phyloP scores from a whole-genome alignment of 2,888 invertebrate genomes.

The Ferdinandea cuprea region DNA sequence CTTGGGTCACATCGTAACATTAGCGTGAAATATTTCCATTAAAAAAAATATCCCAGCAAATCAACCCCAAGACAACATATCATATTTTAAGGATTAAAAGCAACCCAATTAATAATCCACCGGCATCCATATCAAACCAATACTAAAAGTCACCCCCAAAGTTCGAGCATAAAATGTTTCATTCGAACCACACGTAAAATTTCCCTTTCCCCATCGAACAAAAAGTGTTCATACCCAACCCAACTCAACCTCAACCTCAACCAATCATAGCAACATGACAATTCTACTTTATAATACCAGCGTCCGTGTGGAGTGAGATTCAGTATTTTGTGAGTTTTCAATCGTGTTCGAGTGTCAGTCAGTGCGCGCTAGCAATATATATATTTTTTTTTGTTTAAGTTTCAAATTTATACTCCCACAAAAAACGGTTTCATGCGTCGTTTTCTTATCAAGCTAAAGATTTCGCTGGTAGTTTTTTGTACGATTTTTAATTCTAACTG shows the following conservation, averaged over 20 bases:
- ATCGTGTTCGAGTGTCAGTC: conserved; percentile 31
- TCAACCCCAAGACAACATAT: neutral
- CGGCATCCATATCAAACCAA: neutral
- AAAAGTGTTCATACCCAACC: conserved; percentile 7
- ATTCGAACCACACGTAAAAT: conserved; percentile 11
- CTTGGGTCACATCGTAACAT: no score
- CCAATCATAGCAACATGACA: conserved; percentile 26
- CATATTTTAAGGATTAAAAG: no score
- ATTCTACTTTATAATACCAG: conserved; percentile 56
- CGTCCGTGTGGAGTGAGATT: conserved; percentile 42
- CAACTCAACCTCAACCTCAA: neutral
- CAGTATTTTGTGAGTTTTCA: conserved; percentile 64
- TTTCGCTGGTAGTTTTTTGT: neutral
- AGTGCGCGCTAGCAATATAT: neutral
- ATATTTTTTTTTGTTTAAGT: conserved; percentile 3
- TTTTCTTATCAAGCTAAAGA: conserved; percentile 44
- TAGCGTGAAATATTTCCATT: no score
- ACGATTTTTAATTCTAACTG: neutral
- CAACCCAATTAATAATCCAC: no score
- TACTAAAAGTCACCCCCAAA: neutral
- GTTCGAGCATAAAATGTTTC: neutral
- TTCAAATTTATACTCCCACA: neutral
- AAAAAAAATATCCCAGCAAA: no score
- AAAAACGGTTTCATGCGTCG: conserved; percentile 31
- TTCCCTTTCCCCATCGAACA: conserved; percentile 39